These are phyloP conservation scores for Venustaconcha ellipsiformis DNA, from an alignment of 1,140 invertebrate genomes.

Conservation along the genomic window DNA sequence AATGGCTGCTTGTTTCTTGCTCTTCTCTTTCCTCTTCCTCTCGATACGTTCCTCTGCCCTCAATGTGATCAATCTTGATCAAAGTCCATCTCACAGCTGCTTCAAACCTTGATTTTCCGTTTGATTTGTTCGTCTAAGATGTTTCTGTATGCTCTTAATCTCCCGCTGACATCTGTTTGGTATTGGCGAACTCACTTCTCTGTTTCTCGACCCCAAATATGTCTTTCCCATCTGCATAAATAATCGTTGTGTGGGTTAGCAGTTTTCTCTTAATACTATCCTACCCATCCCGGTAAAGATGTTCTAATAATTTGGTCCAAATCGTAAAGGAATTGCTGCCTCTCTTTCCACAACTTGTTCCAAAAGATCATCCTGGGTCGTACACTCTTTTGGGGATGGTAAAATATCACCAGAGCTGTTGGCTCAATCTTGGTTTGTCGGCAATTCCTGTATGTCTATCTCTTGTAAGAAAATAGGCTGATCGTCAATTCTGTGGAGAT, in stretches of 20 bases:
- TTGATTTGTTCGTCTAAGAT: neutral
- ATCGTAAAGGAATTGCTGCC: too few species aligned
- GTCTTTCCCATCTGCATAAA: neutral
- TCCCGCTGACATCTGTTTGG: too few species aligned
- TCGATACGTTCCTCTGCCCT: neutral
- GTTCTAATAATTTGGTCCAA: conserved; percentile 1
- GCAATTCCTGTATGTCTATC: too few species aligned
- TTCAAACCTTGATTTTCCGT: conserved; percentile 5
- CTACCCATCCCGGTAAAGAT: neutral
- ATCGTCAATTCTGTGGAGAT: too few species aligned
- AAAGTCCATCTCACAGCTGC: neutral
- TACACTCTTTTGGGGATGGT: neutral
- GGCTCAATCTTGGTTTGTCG: too few species aligned
- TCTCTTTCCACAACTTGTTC: neutral
- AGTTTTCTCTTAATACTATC: conserved; percentile 1
- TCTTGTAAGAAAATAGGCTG: too few species aligned
- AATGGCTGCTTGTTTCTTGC: neutral
- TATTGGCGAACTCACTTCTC: too few species aligned
- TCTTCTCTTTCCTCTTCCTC: conserved; percentile 1
- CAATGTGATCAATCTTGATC: neutral
- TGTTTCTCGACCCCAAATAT: conserved; percentile 3
- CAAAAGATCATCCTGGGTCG: neutral
- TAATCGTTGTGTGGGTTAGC: too few species aligned
- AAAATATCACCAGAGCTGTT: neutral
- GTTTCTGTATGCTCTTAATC: too few species aligned